Percentiles rank a stretch among this genome's conserved stretches.
phyloP scores from a whole-genome alignment of 2,113 vertebrate species.

The Pedetes capensis region DNA sequence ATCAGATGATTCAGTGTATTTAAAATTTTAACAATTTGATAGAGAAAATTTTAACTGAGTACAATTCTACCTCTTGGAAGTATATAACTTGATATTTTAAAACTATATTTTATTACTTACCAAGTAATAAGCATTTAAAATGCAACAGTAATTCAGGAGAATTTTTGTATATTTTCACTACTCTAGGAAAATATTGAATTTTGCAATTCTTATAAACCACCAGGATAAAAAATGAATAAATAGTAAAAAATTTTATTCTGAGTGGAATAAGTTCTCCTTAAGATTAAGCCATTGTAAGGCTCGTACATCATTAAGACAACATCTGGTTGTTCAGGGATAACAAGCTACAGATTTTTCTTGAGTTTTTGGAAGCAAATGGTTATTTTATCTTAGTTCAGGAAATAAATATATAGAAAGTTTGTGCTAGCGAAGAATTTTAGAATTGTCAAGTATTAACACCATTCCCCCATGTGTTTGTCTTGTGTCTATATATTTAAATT shows the following conservation, averaged over 20 bases:
- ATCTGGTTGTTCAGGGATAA: conserved; percentile 80
- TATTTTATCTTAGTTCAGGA: conserved; percentile 82
- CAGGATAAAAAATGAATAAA: conserved; percentile 62
- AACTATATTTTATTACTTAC: not conserved
- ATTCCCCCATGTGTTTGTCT: conserved; percentile 11
- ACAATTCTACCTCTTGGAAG: not conserved
- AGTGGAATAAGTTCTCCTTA: conserved; percentile 75
- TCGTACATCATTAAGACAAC: conserved; percentile 80
- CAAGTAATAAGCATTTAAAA: conserved; percentile 3
- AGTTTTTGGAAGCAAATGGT: conserved; percentile 80
- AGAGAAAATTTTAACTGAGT: not conserved
- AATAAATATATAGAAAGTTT: conserved; percentile 80
- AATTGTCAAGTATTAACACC: conserved; percentile 58
- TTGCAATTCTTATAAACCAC: conserved; percentile 40
- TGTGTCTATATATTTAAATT: conserved; percentile 75
- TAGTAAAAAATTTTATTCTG: conserved; percentile 60
- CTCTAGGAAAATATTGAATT: conserved; percentile 45
- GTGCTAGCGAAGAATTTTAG: conserved; percentile 78
- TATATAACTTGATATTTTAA: conserved; percentile 38
- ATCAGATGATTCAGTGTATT: not conserved
- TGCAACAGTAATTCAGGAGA: conserved; percentile 14
- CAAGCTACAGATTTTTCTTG: conserved; percentile 83
- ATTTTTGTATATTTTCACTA: conserved; percentile 46
- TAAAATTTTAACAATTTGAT: conserved; percentile 7
- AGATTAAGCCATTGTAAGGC: conserved; percentile 76